Evolutionary conservation across 2,888 invertebrate genomes (phyloP).

Genomic region (Megaustenia siamemsis): DNA sequence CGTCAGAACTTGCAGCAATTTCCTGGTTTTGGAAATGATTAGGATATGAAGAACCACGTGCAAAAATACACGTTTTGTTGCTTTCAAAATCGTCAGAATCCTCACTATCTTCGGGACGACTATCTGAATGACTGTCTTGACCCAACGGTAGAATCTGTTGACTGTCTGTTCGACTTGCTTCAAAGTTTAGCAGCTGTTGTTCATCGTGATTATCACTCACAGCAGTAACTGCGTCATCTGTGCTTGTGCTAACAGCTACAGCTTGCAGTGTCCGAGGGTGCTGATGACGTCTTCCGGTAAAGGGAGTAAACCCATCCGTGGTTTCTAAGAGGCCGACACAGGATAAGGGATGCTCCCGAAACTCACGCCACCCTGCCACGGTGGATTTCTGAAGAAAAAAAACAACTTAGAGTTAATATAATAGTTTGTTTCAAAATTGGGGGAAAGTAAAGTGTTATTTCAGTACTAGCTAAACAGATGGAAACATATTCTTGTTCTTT

Average conservation of each 20-base stretch:
- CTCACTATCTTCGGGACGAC: neutral
- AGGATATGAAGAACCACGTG: no score
- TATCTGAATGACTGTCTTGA: neutral
- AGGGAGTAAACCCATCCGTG: conserved; percentile 33
- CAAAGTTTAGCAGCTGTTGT: neutral
- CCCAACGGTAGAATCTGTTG: neutral
- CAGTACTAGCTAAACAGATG: no score
- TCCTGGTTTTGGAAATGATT: neutral
- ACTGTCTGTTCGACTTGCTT: neutral
- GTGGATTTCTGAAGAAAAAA: neutral
- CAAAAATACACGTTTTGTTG: no score
- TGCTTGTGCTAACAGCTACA: neutral
- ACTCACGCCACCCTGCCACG: conserved; percentile 51
- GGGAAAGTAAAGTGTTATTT: no score
- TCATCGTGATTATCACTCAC: neutral
- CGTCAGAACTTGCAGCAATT: neutral
- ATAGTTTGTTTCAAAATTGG: no score
- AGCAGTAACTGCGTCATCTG: no score
- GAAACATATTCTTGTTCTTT: no score
- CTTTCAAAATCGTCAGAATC: neutral
- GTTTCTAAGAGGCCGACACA: conserved; percentile 37
- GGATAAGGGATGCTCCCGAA: conserved; percentile 27
- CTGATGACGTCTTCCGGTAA: conserved; percentile 26
- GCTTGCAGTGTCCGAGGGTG: neutral
- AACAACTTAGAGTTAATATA: no score